Conservation (phyloP, 2,797 vertebrate species). For the Bufotes viridis region DNA sequence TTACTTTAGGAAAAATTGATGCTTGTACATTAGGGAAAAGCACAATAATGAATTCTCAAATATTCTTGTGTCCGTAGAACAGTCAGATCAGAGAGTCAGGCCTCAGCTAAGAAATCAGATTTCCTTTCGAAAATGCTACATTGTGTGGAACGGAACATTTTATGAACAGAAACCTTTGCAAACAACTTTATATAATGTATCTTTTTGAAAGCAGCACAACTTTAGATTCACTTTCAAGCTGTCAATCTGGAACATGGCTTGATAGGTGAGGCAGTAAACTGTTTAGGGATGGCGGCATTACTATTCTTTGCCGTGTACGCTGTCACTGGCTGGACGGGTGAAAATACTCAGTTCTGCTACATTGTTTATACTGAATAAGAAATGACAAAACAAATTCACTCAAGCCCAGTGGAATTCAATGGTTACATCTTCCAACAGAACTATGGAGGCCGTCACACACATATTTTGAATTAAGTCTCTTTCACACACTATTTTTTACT, state of each 20-base stretch:
- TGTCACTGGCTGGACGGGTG: constrained; percentile 26
- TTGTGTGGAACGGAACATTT: not conserved
- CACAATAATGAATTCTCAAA: not conserved
- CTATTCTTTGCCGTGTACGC: not conserved
- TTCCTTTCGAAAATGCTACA: not conserved
- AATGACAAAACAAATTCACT: constrained; percentile 8
- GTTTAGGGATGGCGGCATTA: constrained; percentile 14
- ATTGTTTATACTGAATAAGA: constrained; percentile 11
- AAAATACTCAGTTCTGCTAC: not conserved
- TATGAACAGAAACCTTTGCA: not conserved
- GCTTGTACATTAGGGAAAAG: not conserved
- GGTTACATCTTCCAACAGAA: not conserved
- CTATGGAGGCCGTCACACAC: not conserved
- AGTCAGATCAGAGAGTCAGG: not conserved
- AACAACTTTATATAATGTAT: not conserved
- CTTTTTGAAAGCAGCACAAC: not conserved
- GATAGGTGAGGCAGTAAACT: constrained; percentile 20
- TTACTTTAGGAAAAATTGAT: not conserved
- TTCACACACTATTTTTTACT: no score
- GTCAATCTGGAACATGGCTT: not conserved
- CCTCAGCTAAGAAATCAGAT: not conserved
- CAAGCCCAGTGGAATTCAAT: not conserved
- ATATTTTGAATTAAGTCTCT: not conserved
- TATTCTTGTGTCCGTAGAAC: not conserved
- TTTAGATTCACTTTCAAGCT: not conserved